phyloP scores from a whole-genome alignment of 2,797 vertebrate species.

The Platalea minor region DNA sequence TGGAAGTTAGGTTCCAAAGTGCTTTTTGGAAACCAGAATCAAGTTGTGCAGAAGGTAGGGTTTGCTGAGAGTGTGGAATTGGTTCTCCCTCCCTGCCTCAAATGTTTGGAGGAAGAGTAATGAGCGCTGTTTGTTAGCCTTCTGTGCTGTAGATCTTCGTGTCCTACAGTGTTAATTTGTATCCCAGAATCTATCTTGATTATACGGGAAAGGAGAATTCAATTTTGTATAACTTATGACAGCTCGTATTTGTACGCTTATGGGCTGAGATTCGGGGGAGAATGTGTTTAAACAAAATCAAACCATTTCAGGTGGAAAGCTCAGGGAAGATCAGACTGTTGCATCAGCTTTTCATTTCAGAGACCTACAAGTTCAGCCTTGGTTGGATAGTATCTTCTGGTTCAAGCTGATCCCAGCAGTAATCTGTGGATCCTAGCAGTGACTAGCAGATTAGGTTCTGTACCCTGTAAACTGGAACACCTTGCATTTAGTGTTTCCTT shows the following conservation, averaged over 20 bases:
- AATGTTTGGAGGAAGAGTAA: neutral
- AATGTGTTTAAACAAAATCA: neutral
- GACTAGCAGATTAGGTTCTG: neutral
- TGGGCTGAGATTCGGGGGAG: neutral
- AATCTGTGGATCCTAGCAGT: neutral
- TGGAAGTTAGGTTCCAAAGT: neutral
- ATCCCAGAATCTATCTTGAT: neutral
- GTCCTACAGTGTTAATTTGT: neutral
- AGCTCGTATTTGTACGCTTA: neutral
- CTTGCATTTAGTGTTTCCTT: neutral
- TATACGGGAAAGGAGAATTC: neutral
- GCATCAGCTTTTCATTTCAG: neutral
- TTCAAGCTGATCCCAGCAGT: neutral
- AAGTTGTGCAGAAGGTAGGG: neutral
- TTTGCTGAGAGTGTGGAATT: neutral
- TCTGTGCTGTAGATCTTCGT: neutral
- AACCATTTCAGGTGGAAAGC: neutral
- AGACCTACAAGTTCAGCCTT: neutral
- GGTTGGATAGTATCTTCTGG: neutral
- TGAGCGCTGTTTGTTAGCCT: neutral
- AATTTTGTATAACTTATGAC: accelerated
- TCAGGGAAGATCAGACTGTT: neutral
- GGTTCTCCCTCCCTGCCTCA: neutral
- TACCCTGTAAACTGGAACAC: neutral
- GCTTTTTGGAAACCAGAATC: neutral